Conservation (phyloP, 2,888 invertebrate genomes). For the Drosophila merina region DNA sequence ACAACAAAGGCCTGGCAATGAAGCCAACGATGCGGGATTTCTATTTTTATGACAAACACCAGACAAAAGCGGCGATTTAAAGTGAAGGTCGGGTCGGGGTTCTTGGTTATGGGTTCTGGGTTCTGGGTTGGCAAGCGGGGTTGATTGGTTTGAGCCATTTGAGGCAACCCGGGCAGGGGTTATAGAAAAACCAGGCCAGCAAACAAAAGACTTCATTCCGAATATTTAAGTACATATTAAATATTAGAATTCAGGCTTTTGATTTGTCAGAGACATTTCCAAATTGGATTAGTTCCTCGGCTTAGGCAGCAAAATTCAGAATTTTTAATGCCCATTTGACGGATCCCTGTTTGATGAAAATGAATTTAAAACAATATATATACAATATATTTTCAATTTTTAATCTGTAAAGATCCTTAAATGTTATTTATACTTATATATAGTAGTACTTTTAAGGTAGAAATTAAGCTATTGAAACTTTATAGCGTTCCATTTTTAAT, state of each 20-base stretch:
- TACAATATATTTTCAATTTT: too few species aligned
- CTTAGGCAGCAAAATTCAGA: background rate
- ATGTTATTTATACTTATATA: too few species aligned
- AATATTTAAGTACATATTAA: slow-evolving; percentile 2
- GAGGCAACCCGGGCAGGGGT: slow-evolving; percentile 7
- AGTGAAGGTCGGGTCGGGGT: slow-evolving; percentile 52
- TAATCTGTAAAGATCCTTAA: too few species aligned
- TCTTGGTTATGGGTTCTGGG: too few species aligned
- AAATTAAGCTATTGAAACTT: background rate
- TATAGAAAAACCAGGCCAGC: slow-evolving; percentile 10
- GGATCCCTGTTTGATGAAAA: background rate
- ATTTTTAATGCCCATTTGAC: background rate
- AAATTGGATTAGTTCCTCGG: slow-evolving; percentile 1
- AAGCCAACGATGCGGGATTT: slow-evolving; percentile 64
- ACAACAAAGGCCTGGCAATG: slow-evolving; percentile 59
- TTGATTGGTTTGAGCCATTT: slow-evolving; percentile 8
- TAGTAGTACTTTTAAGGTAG: too few species aligned
- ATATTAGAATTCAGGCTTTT: background rate
- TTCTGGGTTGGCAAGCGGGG: slow-evolving; percentile 8
- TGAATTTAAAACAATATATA: background rate
- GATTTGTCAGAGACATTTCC: background rate
- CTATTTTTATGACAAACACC: slow-evolving; percentile 57
- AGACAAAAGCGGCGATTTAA: slow-evolving; percentile 51
- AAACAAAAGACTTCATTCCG: slow-evolving; percentile 2
- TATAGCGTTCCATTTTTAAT: background rate